Conservation (phyloP, 2,888 invertebrate species). For the Lithosia quadra region DNA sequence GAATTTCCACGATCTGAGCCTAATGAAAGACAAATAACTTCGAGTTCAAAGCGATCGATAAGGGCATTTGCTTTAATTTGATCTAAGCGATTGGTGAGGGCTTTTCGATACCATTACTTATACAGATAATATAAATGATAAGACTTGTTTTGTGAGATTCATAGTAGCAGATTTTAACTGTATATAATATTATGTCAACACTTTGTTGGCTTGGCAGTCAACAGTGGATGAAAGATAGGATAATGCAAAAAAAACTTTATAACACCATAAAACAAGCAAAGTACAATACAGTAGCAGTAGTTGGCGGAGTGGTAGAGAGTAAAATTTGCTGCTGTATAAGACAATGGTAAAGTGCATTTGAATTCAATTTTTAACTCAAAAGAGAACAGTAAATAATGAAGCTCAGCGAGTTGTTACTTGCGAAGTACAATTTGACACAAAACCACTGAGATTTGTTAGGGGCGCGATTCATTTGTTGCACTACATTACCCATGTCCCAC, state of each 20-base stretch:
- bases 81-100: slow-evolving; percentile 59
- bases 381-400: slow-evolving; percentile 18
- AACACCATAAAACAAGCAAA: neutral
- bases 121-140: slow-evolving; percentile 30
- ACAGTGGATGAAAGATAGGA: neutral
- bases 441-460: slow-evolving; percentile 59
- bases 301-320: slow-evolving; percentile 38
- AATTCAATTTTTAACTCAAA: slow-evolving; percentile 49
- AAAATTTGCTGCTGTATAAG: slow-evolving; percentile 39
- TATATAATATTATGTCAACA: neutral
- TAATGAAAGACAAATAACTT: slow-evolving; percentile 82
- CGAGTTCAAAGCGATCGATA: slow-evolving; percentile 76
- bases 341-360: slow-evolving; percentile 22
- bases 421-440: slow-evolving; percentile 34
- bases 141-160: slow-evolving; percentile 23
- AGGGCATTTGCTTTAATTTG: slow-evolving; percentile 73
- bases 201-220: neutral
- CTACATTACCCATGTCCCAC: slow-evolving; percentile 70
- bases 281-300: slow-evolving; percentile 54
- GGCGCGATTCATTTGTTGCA: slow-evolving; percentile 69
- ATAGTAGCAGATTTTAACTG: neutral
- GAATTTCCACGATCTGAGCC: slow-evolving; percentile 79
- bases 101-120: slow-evolving; percentile 30
- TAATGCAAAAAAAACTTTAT: neutral
- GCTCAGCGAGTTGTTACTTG: slow-evolving; percentile 29